Evolutionary conservation across 2,113 vertebrate genomes (phyloP).

Genomic region (Chitala chitala): DNA sequence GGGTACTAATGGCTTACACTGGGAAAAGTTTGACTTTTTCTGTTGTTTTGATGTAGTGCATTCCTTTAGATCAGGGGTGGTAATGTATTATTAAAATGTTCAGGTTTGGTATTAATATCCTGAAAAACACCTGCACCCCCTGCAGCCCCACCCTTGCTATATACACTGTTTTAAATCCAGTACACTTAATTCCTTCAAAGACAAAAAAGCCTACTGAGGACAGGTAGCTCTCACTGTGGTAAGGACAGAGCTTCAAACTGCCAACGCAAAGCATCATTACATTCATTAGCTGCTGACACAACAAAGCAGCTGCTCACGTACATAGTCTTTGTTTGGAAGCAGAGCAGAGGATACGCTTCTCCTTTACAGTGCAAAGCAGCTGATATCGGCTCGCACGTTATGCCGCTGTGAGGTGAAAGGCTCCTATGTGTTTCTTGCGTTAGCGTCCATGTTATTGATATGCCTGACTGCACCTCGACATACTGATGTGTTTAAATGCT

Average conservation of each 20-base stretch:
- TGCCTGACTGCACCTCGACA: slow-evolving; percentile 16
- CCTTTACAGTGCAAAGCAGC: not conserved
- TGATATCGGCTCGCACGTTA: slow-evolving; percentile 4
- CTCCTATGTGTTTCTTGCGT: slow-evolving; percentile 11
- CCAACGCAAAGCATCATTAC: not conserved
- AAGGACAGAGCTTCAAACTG: not conserved
- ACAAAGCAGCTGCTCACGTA: not conserved
- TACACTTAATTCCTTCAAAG: too few species aligned
- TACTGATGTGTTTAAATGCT: slow-evolving; percentile 12
- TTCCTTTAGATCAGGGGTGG: too few species aligned
- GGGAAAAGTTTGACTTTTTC: too few species aligned
- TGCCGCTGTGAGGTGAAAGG: not conserved
- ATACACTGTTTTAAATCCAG: too few species aligned
- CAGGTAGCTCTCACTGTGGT: too few species aligned
- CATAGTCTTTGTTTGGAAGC: not conserved
- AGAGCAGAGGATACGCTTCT: not conserved
- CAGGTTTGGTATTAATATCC: too few species aligned
- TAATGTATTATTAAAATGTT: too few species aligned
- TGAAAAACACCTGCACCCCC: too few species aligned
- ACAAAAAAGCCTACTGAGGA: too few species aligned
- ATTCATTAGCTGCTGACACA: not conserved
- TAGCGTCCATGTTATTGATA: slow-evolving; percentile 16
- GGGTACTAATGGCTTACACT: too few species aligned
- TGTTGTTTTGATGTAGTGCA: too few species aligned
- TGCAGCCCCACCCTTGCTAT: too few species aligned